A percentile compares a stretch with the other conserved stretches of the same genome.
phyloP scores from a whole-genome alignment of 1,140 invertebrate genomes.

The Battus philenor region DNA sequence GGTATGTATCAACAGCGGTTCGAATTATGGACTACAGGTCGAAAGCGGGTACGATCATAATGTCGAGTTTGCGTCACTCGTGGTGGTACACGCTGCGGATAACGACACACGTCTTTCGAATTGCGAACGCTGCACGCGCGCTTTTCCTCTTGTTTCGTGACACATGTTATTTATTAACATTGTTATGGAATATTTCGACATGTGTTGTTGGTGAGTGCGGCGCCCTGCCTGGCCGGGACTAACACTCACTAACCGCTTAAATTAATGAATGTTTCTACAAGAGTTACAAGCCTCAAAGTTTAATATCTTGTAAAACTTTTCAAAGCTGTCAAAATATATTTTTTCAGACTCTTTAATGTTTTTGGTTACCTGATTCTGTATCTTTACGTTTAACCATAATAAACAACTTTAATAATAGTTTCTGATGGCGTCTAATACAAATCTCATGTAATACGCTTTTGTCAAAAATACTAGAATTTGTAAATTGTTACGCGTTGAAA shows the following conservation, averaged over 20 bases:
- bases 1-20: slow-evolving; percentile 70
- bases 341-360: too few species aligned
- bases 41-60: slow-evolving; percentile 42
- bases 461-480: too few species aligned
- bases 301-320: too few species aligned
- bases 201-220: slow-evolving; percentile 71
- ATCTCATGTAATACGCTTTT: too few species aligned
- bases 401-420: too few species aligned
- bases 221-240: slow-evolving; percentile 35
- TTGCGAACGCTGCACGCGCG: slow-evolving; percentile 39
- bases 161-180: slow-evolving; percentile 32
- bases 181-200: slow-evolving; percentile 67
- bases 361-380: too few species aligned
- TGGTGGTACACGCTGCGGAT: slow-evolving; percentile 19
- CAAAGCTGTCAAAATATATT: slow-evolving; percentile 43
- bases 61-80: slow-evolving; percentile 48
- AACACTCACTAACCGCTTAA: slow-evolving; percentile 43
- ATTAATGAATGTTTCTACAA: too few species aligned
- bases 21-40: too few species aligned
- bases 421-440: too few species aligned
- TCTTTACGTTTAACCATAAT: too few species aligned
- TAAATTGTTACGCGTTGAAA: slow-evolving; percentile 28
- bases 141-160: slow-evolving; percentile 15
- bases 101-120: slow-evolving; percentile 25
- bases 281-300: too few species aligned